A percentile compares a stretch with the other conserved stretches of the same genome.
phyloP scores from a whole-genome alignment of 2,888 invertebrate genomes.

The Neuroscelio doddi region DNA sequence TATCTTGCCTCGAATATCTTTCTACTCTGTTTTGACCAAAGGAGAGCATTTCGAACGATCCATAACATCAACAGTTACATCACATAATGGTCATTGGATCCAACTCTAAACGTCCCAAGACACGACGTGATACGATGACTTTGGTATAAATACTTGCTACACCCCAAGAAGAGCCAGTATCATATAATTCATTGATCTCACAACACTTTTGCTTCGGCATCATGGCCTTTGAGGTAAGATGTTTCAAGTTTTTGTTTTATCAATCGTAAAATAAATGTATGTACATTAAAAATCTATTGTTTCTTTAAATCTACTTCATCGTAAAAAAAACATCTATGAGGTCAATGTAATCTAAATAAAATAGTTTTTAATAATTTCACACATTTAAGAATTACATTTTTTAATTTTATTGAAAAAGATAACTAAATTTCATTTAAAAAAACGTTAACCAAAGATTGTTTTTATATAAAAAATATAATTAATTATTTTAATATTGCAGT shows the following conservation, averaged over 20 bases:
- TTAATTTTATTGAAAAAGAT: too few relatives aligned
- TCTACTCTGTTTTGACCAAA: slow-evolving; percentile 24
- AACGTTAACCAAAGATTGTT: too few relatives aligned
- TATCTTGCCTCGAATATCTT: slow-evolving; percentile 13
- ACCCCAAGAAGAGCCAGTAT: slow-evolving; percentile 53
- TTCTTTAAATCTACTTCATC: too few relatives aligned
- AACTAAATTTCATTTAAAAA: too few relatives aligned
- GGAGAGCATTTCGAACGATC: slow-evolving; percentile 28
- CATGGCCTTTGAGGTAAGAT: slow-evolving; percentile 43
- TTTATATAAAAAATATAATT: too few relatives aligned
- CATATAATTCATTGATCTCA: slow-evolving; percentile 51
- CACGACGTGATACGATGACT: slow-evolving; percentile 28
- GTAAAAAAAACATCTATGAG: too few relatives aligned
- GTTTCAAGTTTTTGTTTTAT: too few relatives aligned
- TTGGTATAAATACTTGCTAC: slow-evolving; percentile 56
- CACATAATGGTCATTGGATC: slow-evolving; percentile 41
- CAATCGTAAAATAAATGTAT: too few relatives aligned
- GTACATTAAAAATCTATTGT: too few relatives aligned
- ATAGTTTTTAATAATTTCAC: too few relatives aligned
- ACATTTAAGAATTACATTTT: too few relatives aligned
- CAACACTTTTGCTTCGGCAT: slow-evolving; percentile 42
- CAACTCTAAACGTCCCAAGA: slow-evolving; percentile 27
- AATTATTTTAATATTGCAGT: slow-evolving; percentile 16
- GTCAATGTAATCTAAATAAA: too few relatives aligned
- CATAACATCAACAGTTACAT: slow-evolving; percentile 41